Evolutionary conservation across 2,113 vertebrate species (phyloP).

Genomic region (Mus pahari): DNA sequence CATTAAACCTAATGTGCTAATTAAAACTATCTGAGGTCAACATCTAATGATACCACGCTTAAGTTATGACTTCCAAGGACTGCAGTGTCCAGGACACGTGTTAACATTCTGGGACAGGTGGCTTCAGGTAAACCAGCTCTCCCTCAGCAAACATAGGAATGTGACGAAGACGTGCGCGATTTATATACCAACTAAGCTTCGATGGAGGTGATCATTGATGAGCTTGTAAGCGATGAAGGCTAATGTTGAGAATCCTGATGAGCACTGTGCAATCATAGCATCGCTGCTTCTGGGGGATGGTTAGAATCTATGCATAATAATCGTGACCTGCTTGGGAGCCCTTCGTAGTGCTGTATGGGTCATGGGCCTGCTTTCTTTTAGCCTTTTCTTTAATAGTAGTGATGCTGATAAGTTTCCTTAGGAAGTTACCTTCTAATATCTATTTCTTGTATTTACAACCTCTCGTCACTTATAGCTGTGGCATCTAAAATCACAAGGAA

Average conservation of each 20-base stretch:
- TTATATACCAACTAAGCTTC: neutral
- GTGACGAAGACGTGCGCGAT: fast-evolving
- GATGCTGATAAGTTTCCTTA: neutral
- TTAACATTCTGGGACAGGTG: neutral
- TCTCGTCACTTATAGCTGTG: neutral
- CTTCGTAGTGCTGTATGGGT: neutral
- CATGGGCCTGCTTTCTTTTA: neutral
- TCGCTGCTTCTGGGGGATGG: neutral
- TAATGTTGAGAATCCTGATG: neutral
- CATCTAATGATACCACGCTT: too few relatives aligned
- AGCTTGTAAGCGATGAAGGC: neutral
- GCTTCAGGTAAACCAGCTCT: neutral
- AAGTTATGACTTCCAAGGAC: too few relatives aligned
- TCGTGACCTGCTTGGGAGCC: neutral
- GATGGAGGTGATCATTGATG: neutral
- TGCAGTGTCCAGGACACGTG: neutral
- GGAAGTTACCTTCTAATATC: neutral
- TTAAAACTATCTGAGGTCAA: neutral
- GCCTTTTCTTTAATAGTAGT: neutral
- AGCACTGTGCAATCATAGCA: neutral
- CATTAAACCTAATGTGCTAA: neutral
- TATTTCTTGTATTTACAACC: neutral
- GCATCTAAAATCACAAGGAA: neutral
- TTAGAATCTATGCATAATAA: neutral
- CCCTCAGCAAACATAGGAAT: neutral